Evolutionary conservation across 2,888 invertebrate genomes (phyloP), one percentile per base, ranked within the genome.

Genomic region (Oxycera nigricornis): DNA sequence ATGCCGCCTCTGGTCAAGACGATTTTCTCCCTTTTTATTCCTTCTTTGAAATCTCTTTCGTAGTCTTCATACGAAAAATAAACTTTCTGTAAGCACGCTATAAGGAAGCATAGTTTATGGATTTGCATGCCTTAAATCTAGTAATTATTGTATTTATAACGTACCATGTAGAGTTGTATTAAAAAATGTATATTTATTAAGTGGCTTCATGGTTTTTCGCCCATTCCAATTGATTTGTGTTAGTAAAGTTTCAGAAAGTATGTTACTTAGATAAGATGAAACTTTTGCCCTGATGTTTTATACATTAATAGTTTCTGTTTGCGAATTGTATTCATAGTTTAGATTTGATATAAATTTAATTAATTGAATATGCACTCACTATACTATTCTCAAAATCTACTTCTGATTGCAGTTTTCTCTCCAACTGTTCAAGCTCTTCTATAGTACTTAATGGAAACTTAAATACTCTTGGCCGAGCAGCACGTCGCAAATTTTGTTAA

Each of bases 101-200:
- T n/a, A n/a, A n/a, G n/a, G n/a, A n/a, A n/a, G n/a, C n/a, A n/a
- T n/a, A n/a, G n/a, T n/a, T n/a, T n/a, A n/a, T n/a, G n/a, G n/a
- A n/a, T n/a, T n/a, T n/a, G n/a, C n/a, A n/a, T n/a, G n/a, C n/a
- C n/a, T n/a, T n/a, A n/a, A n/a, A n/a, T n/a, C n/a, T n/a, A n/a
- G n/a, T n/a, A n/a, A n/a, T n/a, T n/a, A n/a, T n/a, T n/a, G n/a
- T n/a, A n/a, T n/a, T n/a, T n/a, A n/a, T n/a, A n/a, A n/a, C n/a
- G n/a, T 50, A 50, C 50, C 17, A 50, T 50, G 17, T 50, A 50
- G 17, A 17, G 50, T 50, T 50, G 50, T 14, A n/a, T 50, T 7
- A n/a, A 50, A 50, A 50, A 50, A 50, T 50, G 9, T 50, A 50
- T n/a, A 50, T 50, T 50, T 50, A n/a, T 50, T 50, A 7, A 50